Evolutionary conservation across 2,797 vertebrate genomes (phyloP).

Genomic region (Lates japonicus): DNA sequence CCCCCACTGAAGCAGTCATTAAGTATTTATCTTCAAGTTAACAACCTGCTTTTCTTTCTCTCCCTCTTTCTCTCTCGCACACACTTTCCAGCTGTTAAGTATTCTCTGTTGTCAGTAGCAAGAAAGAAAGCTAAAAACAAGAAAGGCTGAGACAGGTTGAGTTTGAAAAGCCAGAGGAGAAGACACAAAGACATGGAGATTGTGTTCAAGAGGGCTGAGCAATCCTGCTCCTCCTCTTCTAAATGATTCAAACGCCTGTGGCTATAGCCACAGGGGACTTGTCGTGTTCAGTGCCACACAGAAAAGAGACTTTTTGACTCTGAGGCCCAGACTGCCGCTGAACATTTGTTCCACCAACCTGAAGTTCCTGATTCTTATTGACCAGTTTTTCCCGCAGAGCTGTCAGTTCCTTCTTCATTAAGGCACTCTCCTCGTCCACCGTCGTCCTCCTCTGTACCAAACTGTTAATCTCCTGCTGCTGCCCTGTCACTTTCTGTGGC

Average conservation of each 20-base stretch:
- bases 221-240: conserved; percentile 48
- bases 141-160: conserved; percentile 42
- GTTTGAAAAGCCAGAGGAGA: conserved; percentile 38
- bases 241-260: conserved; percentile 87
- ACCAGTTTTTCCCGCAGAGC: conserved; percentile 89
- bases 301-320: conserved; percentile 59
- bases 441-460: conserved; percentile 83
- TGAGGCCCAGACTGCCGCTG: conserved; percentile 51
- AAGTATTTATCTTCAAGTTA: conserved; percentile 98
- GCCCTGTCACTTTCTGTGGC: conserved; percentile 84
- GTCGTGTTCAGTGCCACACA: conserved; percentile 85
- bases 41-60: conserved; percentile 82
- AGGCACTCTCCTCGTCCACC: conserved; percentile 85
- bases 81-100: conserved; percentile 63
- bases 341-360: conserved; percentile 87
- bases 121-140: conserved; percentile 58
- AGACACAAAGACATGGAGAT: conserved; percentile 49
- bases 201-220: conserved; percentile 54
- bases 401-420: conserved; percentile 90
- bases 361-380: conserved; percentile 90
- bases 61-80: conserved; percentile 26
- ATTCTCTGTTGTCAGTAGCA: conserved; percentile 67
- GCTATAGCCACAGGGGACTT: conserved; percentile 88
- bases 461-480: conserved; percentile 90
- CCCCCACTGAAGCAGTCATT: conserved; percentile 93